These are phyloP conservation scores for Bryconaethiops microstoma DNA, from an alignment of 2,797 vertebrate genomes.

Conservation along the genomic window DNA sequence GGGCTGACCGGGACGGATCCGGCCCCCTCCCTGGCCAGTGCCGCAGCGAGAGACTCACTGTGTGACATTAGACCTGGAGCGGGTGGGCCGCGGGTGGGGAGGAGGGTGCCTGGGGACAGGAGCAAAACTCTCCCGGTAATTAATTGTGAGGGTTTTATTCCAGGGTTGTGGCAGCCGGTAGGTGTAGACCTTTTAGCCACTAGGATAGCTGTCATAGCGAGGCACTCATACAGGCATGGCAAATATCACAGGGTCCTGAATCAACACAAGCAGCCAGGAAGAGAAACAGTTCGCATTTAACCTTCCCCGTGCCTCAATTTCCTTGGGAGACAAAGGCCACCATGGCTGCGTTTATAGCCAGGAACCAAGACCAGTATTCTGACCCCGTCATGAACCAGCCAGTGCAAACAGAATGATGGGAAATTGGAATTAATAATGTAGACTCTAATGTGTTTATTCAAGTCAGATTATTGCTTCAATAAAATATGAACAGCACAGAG, in stretches of 20 bases:
- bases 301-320: slow-evolving; percentile 52
- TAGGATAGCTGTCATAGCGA: slow-evolving; percentile 56
- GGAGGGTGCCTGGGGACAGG: slow-evolving; percentile 23
- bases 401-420: slow-evolving; percentile 66
- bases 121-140: slow-evolving; percentile 54
- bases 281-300: slow-evolving; percentile 64
- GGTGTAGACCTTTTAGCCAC: slow-evolving; percentile 60
- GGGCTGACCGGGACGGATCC: slow-evolving; percentile 39
- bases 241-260: slow-evolving; percentile 63
- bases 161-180: slow-evolving; percentile 51
- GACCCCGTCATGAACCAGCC: slow-evolving; percentile 59
- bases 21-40: slow-evolving; percentile 32
- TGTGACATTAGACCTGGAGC: slow-evolving; percentile 55
- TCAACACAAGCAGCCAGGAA: slow-evolving; percentile 59
- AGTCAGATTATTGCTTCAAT: slow-evolving; percentile 71
- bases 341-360: slow-evolving; percentile 38
- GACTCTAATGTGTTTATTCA: slow-evolving; percentile 72
- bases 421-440: slow-evolving; percentile 79
- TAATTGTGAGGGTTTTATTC: slow-evolving; percentile 63
- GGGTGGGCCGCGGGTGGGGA: slow-evolving; percentile 32
- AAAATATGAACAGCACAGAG: slow-evolving; percentile 68
- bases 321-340: slow-evolving; percentile 38
- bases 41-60: slow-evolving; percentile 45
- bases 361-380: slow-evolving; percentile 50
- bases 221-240: slow-evolving; percentile 56